A percentile compares a stretch with the other conserved stretches of the same genome.
phyloP scores from a whole-genome alignment of 2,888 invertebrate genomes.

The Melieria omissa region DNA sequence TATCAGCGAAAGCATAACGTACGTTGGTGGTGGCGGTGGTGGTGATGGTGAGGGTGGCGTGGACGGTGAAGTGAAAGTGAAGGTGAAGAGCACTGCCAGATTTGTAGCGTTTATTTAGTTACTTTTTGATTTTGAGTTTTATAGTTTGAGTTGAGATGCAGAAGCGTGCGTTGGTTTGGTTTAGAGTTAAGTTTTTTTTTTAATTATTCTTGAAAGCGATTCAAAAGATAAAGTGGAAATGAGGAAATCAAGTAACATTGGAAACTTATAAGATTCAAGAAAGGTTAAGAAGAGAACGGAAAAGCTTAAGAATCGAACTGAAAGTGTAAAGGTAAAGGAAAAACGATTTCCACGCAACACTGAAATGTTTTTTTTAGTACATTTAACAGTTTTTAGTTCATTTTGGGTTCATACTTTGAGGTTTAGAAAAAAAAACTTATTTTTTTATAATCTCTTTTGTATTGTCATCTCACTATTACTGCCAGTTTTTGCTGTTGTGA shows the following conservation, averaged over 20 bases:
- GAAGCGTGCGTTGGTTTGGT: constrained; percentile 64
- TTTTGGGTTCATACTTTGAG: background rate
- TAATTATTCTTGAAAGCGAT: constrained; percentile 50
- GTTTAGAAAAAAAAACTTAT: constrained; percentile 16
- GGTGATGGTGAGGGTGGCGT: constrained; percentile 8
- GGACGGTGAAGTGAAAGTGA: constrained; percentile 13
- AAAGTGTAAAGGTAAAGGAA: constrained; percentile 45
- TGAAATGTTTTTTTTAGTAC: constrained; percentile 1
- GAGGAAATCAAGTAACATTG: constrained; percentile 37
- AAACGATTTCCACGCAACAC: constrained; percentile 26
- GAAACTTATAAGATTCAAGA: background rate
- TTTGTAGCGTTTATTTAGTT: constrained; percentile 1
- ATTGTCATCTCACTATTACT: background rate
- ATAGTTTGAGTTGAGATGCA: constrained; percentile 54
- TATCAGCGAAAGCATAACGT: constrained; percentile 9
- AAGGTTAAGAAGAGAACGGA: constrained; percentile 15
- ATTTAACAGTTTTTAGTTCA: background rate
- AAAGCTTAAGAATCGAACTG: constrained; percentile 41
- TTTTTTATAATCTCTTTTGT: constrained; percentile 23
- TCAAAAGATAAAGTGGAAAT: constrained; percentile 44
- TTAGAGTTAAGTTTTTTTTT: constrained; percentile 43
- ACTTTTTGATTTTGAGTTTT: constrained; percentile 4
- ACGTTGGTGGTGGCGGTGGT: constrained; percentile 12
- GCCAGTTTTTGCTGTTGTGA: constrained; percentile 29
- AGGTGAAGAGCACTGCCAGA: constrained; percentile 20